Base-by-base conservation (phyloP, 2,888 invertebrate genomes). In the Harpalus rufipes region DNA sequence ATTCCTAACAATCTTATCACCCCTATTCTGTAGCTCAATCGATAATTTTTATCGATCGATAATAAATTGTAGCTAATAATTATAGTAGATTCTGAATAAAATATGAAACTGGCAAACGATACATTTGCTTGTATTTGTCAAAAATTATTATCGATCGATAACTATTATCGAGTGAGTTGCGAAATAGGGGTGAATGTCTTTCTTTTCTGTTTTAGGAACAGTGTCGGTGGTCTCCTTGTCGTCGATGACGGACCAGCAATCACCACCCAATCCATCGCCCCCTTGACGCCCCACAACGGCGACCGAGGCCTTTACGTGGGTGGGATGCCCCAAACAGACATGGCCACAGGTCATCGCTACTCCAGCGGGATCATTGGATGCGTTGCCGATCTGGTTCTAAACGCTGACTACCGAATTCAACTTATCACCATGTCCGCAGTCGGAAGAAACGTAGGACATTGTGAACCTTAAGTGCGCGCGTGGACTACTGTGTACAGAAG, bases 231-330 rank as follows among this genome's bases (percentile, higher is more conserved):
- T 7, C 95, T 96, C 32, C 91, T 98, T 81, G 95, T 96, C 88
- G 96, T 98, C n/a, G 98, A 98, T 91, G 96, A 96, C 68, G 94
- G 96, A 81, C 95, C 96, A 80, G 95, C 96, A 5, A 93, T 95
- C 32, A 95, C 96, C 0, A 95, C 95, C 76, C 94, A 95, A 87
- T 96, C 97, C 10, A 97, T 97, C 0, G 98, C 98, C 89, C 93
- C 97, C 86, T 95, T 95, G 87, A 96, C 96, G 90, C 92, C 97
- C 72, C 97, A 97, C 90, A 96, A 96, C 10, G 95, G 97, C 89
- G 96, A 96, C 89, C 96, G 96, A 86, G 96, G 97, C 87, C 94
- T 98, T 79, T 98, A 96, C 91, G 95, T 98, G 88, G 98, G 98
- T 21, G 91, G 91, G 41, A 90, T 90, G 89, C 90, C 90, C 85